Percentiles rank a stretch among this genome's conserved stretches.
These are phyloP conservation scores for Phengaris arion DNA, from an alignment of 2,888 invertebrate species.

Conservation along the genomic window DNA sequence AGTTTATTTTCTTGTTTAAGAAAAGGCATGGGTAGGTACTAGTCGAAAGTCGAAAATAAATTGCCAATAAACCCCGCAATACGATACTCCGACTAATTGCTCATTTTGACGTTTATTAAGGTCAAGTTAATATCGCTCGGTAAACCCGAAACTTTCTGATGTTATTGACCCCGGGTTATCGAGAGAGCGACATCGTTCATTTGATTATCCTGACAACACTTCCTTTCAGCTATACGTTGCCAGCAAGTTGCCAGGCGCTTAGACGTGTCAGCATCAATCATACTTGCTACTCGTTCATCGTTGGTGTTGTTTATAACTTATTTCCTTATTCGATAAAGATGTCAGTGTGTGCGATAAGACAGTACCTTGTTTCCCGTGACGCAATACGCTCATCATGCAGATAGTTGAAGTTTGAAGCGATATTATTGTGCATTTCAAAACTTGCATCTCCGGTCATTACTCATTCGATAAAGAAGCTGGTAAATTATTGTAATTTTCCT, in stretches of 20 bases:
- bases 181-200: slow-evolving; percentile 71
- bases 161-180: slow-evolving; percentile 44
- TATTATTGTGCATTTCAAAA: background rate
- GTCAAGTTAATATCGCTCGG: slow-evolving; percentile 17
- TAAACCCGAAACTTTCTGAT: background rate
- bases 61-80: background rate
- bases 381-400: background rate
- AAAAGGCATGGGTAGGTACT: background rate
- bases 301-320: slow-evolving; percentile 34
- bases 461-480: background rate
- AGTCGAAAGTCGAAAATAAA: background rate
- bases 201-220: slow-evolving; percentile 69
- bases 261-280: slow-evolving; percentile 41
- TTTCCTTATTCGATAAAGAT: slow-evolving; percentile 42
- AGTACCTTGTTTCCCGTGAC: slow-evolving; percentile 16
- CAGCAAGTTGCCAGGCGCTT: slow-evolving; percentile 37
- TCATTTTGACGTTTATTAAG: slow-evolving; percentile 14
- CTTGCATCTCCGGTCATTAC: background rate
- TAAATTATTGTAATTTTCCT: background rate
- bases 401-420: slow-evolving; percentile 1
- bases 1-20: too few species aligned
- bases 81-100: slow-evolving; percentile 9
- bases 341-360: slow-evolving; percentile 31
- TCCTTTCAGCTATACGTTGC: slow-evolving; percentile 53
- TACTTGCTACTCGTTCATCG: slow-evolving; percentile 34